A percentile compares a stretch with the other conserved stretches of the same genome.
These are phyloP conservation scores for Phataginus tetradactyla DNA, from an alignment of 2,797 vertebrate genomes.

Conservation along the genomic window DNA sequence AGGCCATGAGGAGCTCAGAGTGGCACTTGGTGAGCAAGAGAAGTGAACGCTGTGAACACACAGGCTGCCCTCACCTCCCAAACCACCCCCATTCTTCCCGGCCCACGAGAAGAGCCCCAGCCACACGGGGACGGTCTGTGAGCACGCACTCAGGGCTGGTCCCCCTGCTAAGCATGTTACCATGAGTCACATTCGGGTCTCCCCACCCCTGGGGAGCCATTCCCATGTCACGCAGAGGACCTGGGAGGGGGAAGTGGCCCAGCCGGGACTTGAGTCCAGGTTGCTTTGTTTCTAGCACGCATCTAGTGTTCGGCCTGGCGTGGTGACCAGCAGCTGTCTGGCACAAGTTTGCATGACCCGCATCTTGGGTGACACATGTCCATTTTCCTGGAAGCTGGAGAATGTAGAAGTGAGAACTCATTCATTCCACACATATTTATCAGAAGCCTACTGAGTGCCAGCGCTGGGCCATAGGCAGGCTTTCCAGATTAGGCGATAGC, in stretches of 20 bases:
- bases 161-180: rapidly evolving
- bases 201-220: background rate
- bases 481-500: rapidly evolving
- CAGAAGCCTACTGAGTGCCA: background rate
- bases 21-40: rapidly evolving
- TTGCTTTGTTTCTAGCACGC: background rate
- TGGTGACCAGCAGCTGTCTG: background rate
- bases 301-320: rapidly evolving
- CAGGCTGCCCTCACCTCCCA: background rate
- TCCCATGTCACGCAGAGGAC: background rate
- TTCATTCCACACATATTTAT: rapidly evolving
- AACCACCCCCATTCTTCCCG: background rate
- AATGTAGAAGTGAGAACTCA: background rate
- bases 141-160: rapidly evolving
- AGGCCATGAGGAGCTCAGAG: background rate
- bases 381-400: background rate
- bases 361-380: background rate
- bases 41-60: rapidly evolving
- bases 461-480: background rate
- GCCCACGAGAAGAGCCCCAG: background rate
- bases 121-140: background rate
- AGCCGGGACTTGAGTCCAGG: too few relatives aligned
- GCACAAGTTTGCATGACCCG: background rate
- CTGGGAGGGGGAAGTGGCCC: background rate
- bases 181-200: rapidly evolving